phyloP scores from a whole-genome alignment of 2,797 vertebrate genomes.

The Hypotaenidia okinawae region DNA sequence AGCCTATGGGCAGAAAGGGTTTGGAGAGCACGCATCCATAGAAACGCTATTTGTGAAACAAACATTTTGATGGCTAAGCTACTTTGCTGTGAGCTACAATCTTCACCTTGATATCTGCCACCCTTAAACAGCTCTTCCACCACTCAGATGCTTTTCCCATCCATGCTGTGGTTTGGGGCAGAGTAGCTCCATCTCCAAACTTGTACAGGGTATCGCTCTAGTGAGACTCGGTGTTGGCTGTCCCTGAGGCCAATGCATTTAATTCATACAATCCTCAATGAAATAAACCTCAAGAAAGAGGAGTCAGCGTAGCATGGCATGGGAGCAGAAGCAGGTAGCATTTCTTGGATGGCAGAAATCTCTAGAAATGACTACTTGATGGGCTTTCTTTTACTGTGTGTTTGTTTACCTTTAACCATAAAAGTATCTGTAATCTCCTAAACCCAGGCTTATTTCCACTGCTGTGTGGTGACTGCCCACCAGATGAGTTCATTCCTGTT shows the following conservation, averaged over 20 bases:
- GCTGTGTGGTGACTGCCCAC: not conserved
- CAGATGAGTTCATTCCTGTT: not conserved
- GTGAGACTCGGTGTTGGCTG: not conserved
- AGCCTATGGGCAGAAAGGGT: not conserved
- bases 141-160: not conserved
- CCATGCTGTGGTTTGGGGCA: not conserved
- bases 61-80: not conserved
- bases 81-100: not conserved
- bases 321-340: not conserved
- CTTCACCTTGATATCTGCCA: not conserved
- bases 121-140: not conserved
- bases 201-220: not conserved
- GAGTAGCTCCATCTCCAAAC: not conserved
- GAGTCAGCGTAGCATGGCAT: not conserved
- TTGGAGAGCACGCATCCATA: not conserved
- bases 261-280: not conserved
- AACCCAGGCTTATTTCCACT: not conserved
- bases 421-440: not conserved
- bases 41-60: not conserved
- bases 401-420: slow-evolving; percentile 14
- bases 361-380: not conserved
- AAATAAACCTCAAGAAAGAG: not conserved
- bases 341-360: not conserved
- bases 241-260: not conserved
- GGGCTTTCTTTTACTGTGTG: not conserved